These are phyloP conservation scores for Euborellia annulipes DNA, from an alignment of 1,140 invertebrate species.

Conservation along the genomic window DNA sequence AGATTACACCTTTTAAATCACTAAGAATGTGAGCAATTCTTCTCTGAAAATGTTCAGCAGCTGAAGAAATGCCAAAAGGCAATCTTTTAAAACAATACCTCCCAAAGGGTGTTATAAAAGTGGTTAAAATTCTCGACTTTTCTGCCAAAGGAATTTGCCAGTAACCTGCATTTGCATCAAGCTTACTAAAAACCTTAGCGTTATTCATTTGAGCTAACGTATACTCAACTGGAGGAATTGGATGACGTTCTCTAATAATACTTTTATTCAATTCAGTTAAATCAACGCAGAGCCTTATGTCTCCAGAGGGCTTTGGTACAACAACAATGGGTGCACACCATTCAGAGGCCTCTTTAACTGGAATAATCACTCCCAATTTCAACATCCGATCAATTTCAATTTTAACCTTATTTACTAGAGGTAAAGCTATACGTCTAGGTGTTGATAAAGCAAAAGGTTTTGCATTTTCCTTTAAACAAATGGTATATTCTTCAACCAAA, in stretches of 20 bases:
- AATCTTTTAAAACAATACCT: constrained; percentile 12
- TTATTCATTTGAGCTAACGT: constrained; percentile 1
- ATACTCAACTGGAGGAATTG: constrained; percentile 6
- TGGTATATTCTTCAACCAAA: not conserved
- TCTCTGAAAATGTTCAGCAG: constrained; percentile 6
- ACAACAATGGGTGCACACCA: constrained; percentile 27
- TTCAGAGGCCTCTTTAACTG: constrained; percentile 20
- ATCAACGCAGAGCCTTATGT: constrained; percentile 26
- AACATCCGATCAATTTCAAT: constrained; percentile 16
- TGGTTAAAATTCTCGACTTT: constrained; percentile 11
- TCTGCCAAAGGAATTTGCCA: constrained; percentile 13
- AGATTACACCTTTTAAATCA: not conserved
- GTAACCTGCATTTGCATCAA: constrained; percentile 15
- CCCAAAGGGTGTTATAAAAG: constrained; percentile 17
- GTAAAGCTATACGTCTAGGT: constrained; percentile 19
- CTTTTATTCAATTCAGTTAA: constrained; percentile 21
- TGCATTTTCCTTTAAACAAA: not conserved
- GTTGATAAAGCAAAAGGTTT: constrained; percentile 8
- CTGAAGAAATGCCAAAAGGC: constrained; percentile 12
- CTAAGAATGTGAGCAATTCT: not conserved
- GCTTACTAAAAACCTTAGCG: constrained; percentile 10
- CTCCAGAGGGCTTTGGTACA: constrained; percentile 23
- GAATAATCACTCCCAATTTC: constrained; percentile 18
- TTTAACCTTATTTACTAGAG: constrained; percentile 16
- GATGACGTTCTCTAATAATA: constrained; percentile 15